phyloP scores from a whole-genome alignment of 2,113 vertebrate genomes.

The Oncorhynchus masou region DNA sequence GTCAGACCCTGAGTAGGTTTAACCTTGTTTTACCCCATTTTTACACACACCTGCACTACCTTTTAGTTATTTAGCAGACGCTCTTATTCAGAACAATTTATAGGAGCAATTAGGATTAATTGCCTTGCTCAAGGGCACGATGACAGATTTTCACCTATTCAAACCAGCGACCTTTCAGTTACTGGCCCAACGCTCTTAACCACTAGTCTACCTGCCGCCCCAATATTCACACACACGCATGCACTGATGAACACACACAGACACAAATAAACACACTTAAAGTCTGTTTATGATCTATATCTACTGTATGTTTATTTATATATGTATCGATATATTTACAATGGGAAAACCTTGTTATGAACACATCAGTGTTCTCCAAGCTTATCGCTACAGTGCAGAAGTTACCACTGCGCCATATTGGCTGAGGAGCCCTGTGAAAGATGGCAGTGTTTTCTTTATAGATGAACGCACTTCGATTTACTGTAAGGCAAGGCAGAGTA shows the following conservation, averaged over 20 bases:
- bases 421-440: not conserved
- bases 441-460: not conserved
- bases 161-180: no score
- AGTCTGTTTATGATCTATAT: not conserved
- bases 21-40: not conserved
- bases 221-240: not conserved
- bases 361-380: slow-evolving; percentile 2
- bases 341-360: not conserved
- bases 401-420: not conserved
- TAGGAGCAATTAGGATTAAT: no score
- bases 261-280: not conserved
- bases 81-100: no score
- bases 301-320: not conserved
- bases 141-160: no score
- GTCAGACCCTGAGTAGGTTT: not conserved
- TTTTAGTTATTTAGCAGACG: not conserved
- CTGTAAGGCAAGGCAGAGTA: not conserved
- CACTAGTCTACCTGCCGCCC: no score
- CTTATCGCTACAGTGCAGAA: not conserved
- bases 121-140: no score
- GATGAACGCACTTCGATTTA: not conserved
- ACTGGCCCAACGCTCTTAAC: no score
- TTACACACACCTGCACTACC: not conserved
- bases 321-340: slow-evolving; percentile 5
- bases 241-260: not conserved